Percentiles rank a stretch among this genome's conserved stretches.
These are phyloP conservation scores for Brassicogethes aeneus DNA, from an alignment of 2,888 invertebrate genomes.

Conservation along the genomic window DNA sequence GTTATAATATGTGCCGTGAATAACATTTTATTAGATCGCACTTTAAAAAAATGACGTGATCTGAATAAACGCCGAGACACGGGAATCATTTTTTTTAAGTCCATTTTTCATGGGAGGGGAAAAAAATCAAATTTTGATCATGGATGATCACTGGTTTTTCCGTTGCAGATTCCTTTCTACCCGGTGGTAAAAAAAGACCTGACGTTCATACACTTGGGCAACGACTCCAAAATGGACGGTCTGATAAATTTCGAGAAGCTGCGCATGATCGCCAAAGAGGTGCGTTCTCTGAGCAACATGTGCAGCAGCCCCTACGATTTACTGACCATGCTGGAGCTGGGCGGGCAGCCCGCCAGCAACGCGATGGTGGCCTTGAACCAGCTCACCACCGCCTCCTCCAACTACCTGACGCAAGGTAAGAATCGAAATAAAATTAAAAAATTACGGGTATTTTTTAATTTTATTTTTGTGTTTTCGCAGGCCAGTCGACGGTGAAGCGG, in stretches of 20 bases:
- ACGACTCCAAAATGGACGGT: slow-evolving; percentile 81
- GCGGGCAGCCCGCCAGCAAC: slow-evolving; percentile 78
- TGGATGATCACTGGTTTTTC: no score
- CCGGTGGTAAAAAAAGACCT: slow-evolving; percentile 91
- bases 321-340: slow-evolving; percentile 73
- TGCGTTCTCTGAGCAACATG: slow-evolving; percentile 83
- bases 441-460: background rate
- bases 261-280: slow-evolving; percentile 97
- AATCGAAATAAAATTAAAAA: background rate
- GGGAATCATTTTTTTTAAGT: no score
- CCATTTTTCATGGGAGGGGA: no score
- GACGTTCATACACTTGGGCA: slow-evolving; percentile 96
- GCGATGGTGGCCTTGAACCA: slow-evolving; percentile 86
- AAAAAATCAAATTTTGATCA: no score
- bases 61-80: no score
- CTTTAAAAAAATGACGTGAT: no score
- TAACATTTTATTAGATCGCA: no score
- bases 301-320: slow-evolving; percentile 90
- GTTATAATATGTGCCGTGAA: no score
- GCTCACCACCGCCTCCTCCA: slow-evolving; percentile 64
- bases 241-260: slow-evolving; percentile 97
- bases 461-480: slow-evolving; percentile 34
- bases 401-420: slow-evolving; percentile 42
- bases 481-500: slow-evolving; percentile 80
- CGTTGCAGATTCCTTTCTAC: slow-evolving; percentile 73